Percentiles rank a stretch among this genome's conserved stretches.
Evolutionary conservation across 2,113 vertebrate species (phyloP).

Genomic region (Sapajus apella): DNA sequence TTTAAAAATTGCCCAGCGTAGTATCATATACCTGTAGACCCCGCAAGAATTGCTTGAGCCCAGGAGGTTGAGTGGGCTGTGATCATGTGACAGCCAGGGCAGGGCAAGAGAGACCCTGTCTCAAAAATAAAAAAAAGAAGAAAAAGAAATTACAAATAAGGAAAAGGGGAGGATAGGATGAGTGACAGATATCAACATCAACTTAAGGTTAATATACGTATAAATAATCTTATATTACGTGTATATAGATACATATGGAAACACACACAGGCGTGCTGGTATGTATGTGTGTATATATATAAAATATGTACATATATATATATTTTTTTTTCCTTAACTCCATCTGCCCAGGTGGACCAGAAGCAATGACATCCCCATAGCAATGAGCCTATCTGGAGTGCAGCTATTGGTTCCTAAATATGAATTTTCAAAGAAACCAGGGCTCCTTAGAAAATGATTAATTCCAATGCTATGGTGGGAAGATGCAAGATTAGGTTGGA

Average conservation of each 20-base stretch:
- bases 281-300: neutral
- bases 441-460: too few relatives aligned
- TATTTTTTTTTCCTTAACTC: too few relatives aligned
- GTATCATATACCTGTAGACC: too few relatives aligned
- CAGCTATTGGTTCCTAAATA: neutral
- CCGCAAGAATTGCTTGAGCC: too few relatives aligned
- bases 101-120: too few relatives aligned
- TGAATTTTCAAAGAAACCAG: neutral
- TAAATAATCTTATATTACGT: neutral
- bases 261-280: neutral
- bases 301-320: too few relatives aligned
- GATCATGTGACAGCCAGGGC: too few relatives aligned
- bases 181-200: neutral
- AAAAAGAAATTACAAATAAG: too few relatives aligned
- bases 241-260: neutral
- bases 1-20: too few relatives aligned
- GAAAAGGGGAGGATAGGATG: neutral
- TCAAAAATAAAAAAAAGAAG: too few relatives aligned
- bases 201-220: neutral
- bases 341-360: accelerated
- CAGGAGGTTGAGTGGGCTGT: too few relatives aligned
- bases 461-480: too few relatives aligned
- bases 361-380: neutral
- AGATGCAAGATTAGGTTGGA: neutral
- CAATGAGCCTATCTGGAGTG: neutral